Conservation (phyloP, 2,113 vertebrate genomes). For the Nibea coibor region DNA sequence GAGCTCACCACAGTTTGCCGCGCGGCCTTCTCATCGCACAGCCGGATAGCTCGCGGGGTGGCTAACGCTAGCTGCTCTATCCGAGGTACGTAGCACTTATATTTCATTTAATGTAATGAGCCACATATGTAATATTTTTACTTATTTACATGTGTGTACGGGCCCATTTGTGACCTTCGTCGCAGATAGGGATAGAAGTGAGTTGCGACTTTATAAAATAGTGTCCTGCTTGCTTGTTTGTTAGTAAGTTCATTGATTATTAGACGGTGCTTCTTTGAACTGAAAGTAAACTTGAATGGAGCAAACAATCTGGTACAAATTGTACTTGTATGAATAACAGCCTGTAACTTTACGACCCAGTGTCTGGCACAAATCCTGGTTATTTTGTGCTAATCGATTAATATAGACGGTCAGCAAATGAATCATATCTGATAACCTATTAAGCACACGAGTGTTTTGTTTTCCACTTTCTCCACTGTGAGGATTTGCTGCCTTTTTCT, state of each 20-base stretch:
- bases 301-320: too few relatives aligned
- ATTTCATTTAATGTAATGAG: not conserved
- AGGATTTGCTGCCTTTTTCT: not conserved
- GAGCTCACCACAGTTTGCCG: not conserved
- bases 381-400: not conserved
- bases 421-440: not conserved
- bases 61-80: constrained; percentile 31
- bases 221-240: not conserved
- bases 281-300: not conserved
- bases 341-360: not conserved
- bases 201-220: not conserved
- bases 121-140: fast-evolving
- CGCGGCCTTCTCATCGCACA: constrained; percentile 1
- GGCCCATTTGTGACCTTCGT: not conserved
- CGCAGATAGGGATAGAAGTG: too few relatives aligned
- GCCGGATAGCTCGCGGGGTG: constrained; percentile 30
- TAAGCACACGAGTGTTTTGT: not conserved
- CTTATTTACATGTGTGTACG: not conserved
- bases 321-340: not conserved
- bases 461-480: not conserved
- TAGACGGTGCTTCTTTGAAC: not conserved
- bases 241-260: not conserved
- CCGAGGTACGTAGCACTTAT: constrained; percentile 35
- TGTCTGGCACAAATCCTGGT: not conserved
- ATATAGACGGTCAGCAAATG: not conserved